phyloP scores from a whole-genome alignment of 2,888 invertebrate genomes.

The Clusia tigrina region DNA sequence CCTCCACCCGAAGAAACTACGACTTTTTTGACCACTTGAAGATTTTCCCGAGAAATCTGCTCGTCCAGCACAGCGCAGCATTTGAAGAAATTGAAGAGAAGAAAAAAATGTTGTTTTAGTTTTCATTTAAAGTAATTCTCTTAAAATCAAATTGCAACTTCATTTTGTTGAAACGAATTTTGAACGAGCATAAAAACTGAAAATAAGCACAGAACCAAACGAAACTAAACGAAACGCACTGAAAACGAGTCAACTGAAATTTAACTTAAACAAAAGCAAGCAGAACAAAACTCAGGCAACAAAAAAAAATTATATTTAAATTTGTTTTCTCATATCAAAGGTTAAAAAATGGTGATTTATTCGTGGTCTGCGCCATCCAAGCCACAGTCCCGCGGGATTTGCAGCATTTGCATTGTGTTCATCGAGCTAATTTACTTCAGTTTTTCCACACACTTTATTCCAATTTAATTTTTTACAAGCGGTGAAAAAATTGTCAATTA shows the following conservation, averaged over 20 bases:
- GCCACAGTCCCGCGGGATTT: no score
- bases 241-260: slow-evolving; percentile 24
- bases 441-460: no score
- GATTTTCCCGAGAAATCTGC: slow-evolving; percentile 63
- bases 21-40: slow-evolving; percentile 65
- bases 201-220: neutral
- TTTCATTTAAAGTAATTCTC: slow-evolving; percentile 22
- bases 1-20: slow-evolving; percentile 65
- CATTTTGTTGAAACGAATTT: neutral
- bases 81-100: slow-evolving; percentile 28
- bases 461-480: no score
- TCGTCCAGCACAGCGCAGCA: no score
- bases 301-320: neutral
- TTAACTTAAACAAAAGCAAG: slow-evolving; percentile 27
- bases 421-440: no score
- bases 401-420: no score
- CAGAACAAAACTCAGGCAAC: slow-evolving; percentile 1
- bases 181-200: neutral
- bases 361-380: no score
- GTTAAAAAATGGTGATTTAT: no score
- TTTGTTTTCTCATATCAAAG: no score
- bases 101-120: slow-evolving; percentile 27
- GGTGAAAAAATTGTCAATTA: no score
- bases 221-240: slow-evolving; percentile 19
- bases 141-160: slow-evolving; percentile 11